These are phyloP conservation scores for Athetis lepigone DNA, from an alignment of 2,888 invertebrate species.

Conservation along the genomic window DNA sequence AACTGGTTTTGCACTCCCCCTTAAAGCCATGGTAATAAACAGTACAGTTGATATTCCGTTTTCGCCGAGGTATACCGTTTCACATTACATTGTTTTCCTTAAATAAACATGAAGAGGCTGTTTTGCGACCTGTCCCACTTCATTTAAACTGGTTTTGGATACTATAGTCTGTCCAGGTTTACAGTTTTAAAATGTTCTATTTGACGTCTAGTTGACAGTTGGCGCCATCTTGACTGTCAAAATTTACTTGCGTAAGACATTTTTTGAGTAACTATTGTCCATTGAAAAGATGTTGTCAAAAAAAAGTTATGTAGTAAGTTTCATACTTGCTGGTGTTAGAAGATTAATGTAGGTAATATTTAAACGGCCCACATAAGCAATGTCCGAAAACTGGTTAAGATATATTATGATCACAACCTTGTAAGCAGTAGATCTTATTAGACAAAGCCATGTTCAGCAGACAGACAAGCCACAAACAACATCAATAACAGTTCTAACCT, in stretches of 20 bases:
- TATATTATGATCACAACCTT: constrained; percentile 28
- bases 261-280: neutral
- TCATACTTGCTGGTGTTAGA: neutral
- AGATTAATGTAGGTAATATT: constrained; percentile 11
- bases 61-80: constrained; percentile 47
- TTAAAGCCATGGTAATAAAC: constrained; percentile 34
- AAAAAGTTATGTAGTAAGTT: too few species aligned
- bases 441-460: constrained; percentile 28
- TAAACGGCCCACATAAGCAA: constrained; percentile 10
- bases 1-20: neutral
- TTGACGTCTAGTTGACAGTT: constrained; percentile 3
- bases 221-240: constrained; percentile 9
- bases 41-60: constrained; percentile 48
- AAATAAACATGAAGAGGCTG: constrained; percentile 51
- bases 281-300: too few species aligned
- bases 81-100: constrained; percentile 57
- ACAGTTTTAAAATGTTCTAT: constrained; percentile 3
- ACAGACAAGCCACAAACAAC: constrained; percentile 24
- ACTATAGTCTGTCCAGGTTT: neutral
- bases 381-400: constrained; percentile 33
- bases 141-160: constrained; percentile 56
- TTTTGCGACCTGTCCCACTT: constrained; percentile 55
- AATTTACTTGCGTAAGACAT: neutral
- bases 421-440: constrained; percentile 32
- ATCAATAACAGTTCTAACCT: constrained; percentile 25